Conservation (phyloP, 2,888 invertebrate species). For the Strigamia transsilvanica region DNA sequence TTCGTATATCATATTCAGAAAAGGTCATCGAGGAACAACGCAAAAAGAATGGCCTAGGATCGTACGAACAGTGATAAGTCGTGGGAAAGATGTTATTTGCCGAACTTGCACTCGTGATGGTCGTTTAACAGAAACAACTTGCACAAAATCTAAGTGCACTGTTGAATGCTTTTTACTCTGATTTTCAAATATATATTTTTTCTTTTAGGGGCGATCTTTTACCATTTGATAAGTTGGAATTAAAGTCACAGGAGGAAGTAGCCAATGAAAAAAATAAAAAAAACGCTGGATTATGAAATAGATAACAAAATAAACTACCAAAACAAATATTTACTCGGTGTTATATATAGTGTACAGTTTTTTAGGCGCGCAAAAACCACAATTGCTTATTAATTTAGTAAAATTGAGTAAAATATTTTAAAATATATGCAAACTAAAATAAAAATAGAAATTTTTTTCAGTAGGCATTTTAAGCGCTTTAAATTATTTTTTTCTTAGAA, state of each 20-base stretch:
- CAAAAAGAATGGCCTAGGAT: slow-evolving; percentile 77
- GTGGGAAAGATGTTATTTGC: slow-evolving; percentile 79
- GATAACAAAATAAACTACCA: neutral
- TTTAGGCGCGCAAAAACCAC: too few species aligned
- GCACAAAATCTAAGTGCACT: slow-evolving; percentile 72
- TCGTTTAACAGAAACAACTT: slow-evolving; percentile 77
- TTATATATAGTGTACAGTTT: too few species aligned
- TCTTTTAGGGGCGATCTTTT: slow-evolving; percentile 76
- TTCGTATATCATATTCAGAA: slow-evolving; percentile 57
- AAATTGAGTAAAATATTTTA: too few species aligned
- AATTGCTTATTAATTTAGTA: too few species aligned
- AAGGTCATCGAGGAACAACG: slow-evolving; percentile 23
- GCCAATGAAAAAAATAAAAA: neutral
- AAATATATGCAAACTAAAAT: too few species aligned
- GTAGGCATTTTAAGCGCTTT: neutral
- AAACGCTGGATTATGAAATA: neutral
- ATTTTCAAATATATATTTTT: slow-evolving; percentile 58
- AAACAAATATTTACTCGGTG: neutral
- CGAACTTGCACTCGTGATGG: slow-evolving; percentile 79
- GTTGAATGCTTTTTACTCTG: neutral
- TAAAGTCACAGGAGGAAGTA: neutral
- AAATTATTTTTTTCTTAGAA: neutral
- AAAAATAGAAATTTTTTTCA: too few species aligned
- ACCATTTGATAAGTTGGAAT: slow-evolving; percentile 68
- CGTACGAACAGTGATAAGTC: slow-evolving; percentile 74